Base-by-base conservation (phyloP, 2,113 vertebrate species). In the Rattus norvegicus region DNA sequence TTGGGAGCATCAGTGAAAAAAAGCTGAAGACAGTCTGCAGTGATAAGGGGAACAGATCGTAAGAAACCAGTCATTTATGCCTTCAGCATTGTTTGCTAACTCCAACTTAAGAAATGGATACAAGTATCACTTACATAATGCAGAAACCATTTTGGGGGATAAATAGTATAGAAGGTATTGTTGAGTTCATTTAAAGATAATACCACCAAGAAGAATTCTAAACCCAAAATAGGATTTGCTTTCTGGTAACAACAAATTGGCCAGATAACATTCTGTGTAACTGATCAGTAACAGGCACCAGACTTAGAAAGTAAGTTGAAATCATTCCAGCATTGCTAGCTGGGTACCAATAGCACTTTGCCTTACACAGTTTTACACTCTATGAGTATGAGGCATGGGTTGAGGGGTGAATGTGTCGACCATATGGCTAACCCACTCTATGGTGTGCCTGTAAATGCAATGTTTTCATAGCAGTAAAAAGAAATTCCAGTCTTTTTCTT, bases 401-500 rank as follows among this genome's bases (percentile, higher is more conserved):
- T 22, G 61, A 49, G n/a, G 24, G 52, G 81, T 93, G 89, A 94
- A 43, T 8, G 33, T 65, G 63, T 84, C 88, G 24, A 43, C 72
- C 77, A 94, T 65, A 49, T 49, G 69, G 73, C 81, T 52, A 75
- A 81, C n/a, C 39, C 92, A 65, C 92, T 88, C 54, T 85, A 28
- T 67, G 87, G 54, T 43, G 26, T 77, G 92, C 85, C 72, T 92
- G 10, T 84, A 92, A 94, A 91, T 1, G 94, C 30, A 94, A 67
- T 80, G 52, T 96, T 97, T 96, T 92, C 80, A 52, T 30, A 93
- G 65, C 65, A 88, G 59, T 86, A 69, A 93, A 76, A 20, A 77
- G 73, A 80, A 52, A 52, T 52, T 88, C 86, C 36, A 90, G 93
- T 33, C 43, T 69, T 77, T n/a, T 85, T 39, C 52, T 76, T 22